Evolutionary conservation across 2,888 invertebrate species (phyloP).

Genomic region (Apamea monoglypha): DNA sequence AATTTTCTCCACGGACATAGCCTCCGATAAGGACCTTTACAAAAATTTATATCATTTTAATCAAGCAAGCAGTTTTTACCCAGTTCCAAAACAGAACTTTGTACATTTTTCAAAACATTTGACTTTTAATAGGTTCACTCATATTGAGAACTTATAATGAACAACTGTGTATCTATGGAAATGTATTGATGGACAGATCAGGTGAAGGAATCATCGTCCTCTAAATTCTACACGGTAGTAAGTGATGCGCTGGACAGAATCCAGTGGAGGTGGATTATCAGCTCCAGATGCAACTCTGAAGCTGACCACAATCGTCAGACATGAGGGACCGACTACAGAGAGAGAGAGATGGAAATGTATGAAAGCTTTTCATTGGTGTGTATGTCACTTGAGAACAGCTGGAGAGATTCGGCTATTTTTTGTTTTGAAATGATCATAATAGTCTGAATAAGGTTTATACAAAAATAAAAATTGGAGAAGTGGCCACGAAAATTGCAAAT

Average conservation of each 20-base stretch:
- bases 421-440: neutral
- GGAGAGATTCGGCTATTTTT: neutral
- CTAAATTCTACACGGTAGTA: too few relatives aligned
- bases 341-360: too few relatives aligned
- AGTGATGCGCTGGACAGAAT: too few relatives aligned
- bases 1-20: constrained; percentile 99
- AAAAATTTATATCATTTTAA: constrained; percentile 42
- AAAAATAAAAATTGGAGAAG: neutral
- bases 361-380: neutral
- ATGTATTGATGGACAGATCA: too few relatives aligned
- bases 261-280: too few relatives aligned
- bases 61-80: neutral
- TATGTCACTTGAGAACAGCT: neutral
- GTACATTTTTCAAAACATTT: neutral
- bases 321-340: too few relatives aligned
- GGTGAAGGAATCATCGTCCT: too few relatives aligned
- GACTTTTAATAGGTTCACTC: neutral
- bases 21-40: constrained; percentile 96
- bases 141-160: neutral
- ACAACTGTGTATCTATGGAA: too few relatives aligned
- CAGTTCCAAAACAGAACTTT: neutral
- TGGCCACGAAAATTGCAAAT: neutral
- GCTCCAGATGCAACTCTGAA: too few relatives aligned
- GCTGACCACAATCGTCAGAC: too few relatives aligned
- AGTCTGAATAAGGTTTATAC: neutral